Evolutionary conservation across 2,888 invertebrate species (phyloP).

Genomic region (Poecilus cupreus): DNA sequence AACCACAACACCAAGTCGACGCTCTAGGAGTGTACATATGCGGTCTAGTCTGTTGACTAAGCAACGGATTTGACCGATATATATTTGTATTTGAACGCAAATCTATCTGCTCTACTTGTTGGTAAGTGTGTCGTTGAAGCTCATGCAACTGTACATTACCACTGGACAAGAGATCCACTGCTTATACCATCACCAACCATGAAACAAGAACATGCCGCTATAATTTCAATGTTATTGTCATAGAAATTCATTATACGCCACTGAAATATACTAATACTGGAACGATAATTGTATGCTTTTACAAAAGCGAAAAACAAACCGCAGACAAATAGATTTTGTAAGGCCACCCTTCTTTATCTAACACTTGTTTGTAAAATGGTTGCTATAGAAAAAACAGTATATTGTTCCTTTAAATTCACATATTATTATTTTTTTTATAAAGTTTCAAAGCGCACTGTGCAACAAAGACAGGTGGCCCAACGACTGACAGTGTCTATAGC

Average conservation of each 20-base stretch:
- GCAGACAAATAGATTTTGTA: too few relatives aligned
- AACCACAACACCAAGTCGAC: conserved; percentile 86
- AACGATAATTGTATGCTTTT: too few relatives aligned
- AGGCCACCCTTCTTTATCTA: too few relatives aligned
- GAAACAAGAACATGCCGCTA: conserved; percentile 62
- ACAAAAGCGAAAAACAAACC: too few relatives aligned
- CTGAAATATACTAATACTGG: background rate
- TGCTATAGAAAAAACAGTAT: too few relatives aligned
- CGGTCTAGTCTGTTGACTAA: conserved; percentile 68
- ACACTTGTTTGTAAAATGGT: too few relatives aligned
- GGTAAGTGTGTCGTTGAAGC: conserved; percentile 66
- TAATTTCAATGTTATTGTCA: conserved; percentile 1
- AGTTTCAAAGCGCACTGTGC: too few relatives aligned
- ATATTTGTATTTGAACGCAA: conserved; percentile 72
- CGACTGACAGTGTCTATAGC: too few relatives aligned
- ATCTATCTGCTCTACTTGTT: conserved; percentile 56
- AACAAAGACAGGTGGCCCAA: too few relatives aligned
- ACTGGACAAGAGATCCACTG: conserved; percentile 81
- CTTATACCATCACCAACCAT: conserved; percentile 63
- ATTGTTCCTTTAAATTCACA: too few relatives aligned
- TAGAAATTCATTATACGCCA: background rate
- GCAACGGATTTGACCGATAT: conserved; percentile 74
- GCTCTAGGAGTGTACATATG: conserved; percentile 75
- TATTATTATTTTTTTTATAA: too few relatives aligned
- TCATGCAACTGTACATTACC: conserved; percentile 84